Conservation (phyloP, 2,113 vertebrate genomes). For the Dermatemys mawii region DNA sequence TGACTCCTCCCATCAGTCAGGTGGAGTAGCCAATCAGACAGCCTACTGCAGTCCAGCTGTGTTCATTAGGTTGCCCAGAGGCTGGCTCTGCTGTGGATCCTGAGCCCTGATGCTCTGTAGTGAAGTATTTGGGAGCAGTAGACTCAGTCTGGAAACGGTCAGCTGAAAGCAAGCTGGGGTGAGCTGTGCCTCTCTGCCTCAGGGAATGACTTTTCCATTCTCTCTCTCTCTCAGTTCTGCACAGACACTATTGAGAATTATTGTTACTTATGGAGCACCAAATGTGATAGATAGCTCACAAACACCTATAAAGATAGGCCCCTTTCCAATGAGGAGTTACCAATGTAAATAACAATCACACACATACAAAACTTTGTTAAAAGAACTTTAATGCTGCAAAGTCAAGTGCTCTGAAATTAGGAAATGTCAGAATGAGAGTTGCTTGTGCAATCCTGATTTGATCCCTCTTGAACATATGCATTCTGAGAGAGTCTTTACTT, state of each 20-base stretch:
- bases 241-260: not conserved
- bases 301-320: not conserved
- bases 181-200: not conserved
- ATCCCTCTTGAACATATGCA: rapidly evolving
- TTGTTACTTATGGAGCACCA: not conserved
- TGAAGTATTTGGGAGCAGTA: not conserved
- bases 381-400: not conserved
- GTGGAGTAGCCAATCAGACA: not conserved
- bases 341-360: not conserved
- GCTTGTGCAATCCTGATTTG: not conserved
- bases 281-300: not conserved
- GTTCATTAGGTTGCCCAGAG: not conserved
- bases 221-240: not conserved
- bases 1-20: not conserved
- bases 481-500: not conserved
- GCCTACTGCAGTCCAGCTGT: not conserved
- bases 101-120: not conserved
- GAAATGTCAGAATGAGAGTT: not conserved
- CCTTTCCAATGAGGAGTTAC: not conserved
- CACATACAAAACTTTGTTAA: not conserved
- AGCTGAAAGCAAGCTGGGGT: not conserved
- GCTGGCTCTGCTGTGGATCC: not conserved
- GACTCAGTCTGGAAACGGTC: no score
- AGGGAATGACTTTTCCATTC: not conserved
- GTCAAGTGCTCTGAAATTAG: not conserved